Conservation (phyloP, 2,888 invertebrate genomes). For the Microctonus aethiopoides region DNA sequence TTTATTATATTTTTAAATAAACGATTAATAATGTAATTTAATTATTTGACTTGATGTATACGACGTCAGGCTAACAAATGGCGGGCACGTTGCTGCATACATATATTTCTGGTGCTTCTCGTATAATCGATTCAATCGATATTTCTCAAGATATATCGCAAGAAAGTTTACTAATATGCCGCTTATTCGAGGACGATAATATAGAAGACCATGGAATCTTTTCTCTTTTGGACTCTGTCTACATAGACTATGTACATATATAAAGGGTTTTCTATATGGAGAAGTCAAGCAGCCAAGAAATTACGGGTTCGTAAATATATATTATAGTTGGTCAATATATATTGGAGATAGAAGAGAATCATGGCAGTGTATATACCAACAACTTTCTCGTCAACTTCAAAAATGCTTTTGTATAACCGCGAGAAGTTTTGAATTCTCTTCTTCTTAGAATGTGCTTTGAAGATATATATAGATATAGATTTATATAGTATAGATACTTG, state of each 20-base stretch:
- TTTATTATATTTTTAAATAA: neutral
- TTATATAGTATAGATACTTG: neutral
- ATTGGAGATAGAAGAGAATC: neutral
- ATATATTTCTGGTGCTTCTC: slow-evolving; percentile 2
- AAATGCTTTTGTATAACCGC: slow-evolving; percentile 3
- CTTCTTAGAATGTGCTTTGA: neutral
- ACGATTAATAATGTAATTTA: slow-evolving; percentile 29
- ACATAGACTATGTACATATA: neutral
- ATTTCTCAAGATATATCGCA: slow-evolving; percentile 43
- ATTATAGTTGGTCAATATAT: neutral
- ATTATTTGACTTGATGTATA: slow-evolving; percentile 18
- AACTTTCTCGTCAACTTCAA: slow-evolving; percentile 3
- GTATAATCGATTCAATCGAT: slow-evolving; percentile 44
- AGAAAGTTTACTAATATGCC: slow-evolving; percentile 47
- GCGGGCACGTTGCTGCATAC: neutral
- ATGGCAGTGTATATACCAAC: neutral
- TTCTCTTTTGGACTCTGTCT: neutral
- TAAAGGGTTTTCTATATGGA: neutral
- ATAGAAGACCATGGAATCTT: slow-evolving; percentile 12
- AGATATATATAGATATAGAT: neutral
- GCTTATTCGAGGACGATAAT: slow-evolving; percentile 36
- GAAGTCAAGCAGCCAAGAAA: neutral
- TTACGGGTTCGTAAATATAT: neutral
- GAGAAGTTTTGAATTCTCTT: neutral
- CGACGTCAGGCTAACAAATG: slow-evolving; percentile 19